Base-by-base conservation (phyloP, 30 jellyfish, hydroid and myxozoan genomes). In the Aurelia sp. region DNA sequence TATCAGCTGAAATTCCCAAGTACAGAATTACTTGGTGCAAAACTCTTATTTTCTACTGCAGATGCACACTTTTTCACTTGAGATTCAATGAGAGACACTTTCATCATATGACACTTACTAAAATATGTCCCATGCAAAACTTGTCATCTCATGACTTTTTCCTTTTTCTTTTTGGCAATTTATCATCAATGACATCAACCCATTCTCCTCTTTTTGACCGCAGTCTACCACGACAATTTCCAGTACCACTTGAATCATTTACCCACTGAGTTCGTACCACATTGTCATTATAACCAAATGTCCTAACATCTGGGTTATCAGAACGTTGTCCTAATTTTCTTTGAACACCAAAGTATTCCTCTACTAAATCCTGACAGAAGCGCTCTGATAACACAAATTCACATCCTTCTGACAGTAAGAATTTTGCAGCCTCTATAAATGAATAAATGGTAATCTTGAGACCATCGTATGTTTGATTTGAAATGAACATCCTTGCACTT, bases 251-350 rank as follows among this genome's bases (percentile, higher is more conserved):
- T 75, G 86, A 63, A 13, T 63, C 74, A 48, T 51, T 78, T 20
- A 80, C 40, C 33, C 50, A 5, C 61, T 81, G 85, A 63, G 47
- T 81, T 22, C 63, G 47, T 13, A 81, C 66, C 3, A 57, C 66
- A 13, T 81, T 50, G 84, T 81, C 85, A 81, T 81, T 81, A 55
- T 81, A 81, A 51, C 91, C 75, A 41, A 68, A 44, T 31, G 67
- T 64, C 44, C 63, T 31, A 10, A 59, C 64, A 13, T 13, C 21
- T 48, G 85, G 91, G 55, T 81, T 81, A 47, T 81, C 91, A 16
- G 44, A 53, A 64, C 85, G 22, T 40, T 33, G 7, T 19, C 82
- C 88, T 5, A 35, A 59, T 11, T 19, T 27, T 58, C 88, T 24
- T 60, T 60, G 88, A 16, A n/a, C 30, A 17, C 88, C 88, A 78